phyloP scores from a whole-genome alignment of 2,797 vertebrate genomes.

The Threskiornis aethiopicus region DNA sequence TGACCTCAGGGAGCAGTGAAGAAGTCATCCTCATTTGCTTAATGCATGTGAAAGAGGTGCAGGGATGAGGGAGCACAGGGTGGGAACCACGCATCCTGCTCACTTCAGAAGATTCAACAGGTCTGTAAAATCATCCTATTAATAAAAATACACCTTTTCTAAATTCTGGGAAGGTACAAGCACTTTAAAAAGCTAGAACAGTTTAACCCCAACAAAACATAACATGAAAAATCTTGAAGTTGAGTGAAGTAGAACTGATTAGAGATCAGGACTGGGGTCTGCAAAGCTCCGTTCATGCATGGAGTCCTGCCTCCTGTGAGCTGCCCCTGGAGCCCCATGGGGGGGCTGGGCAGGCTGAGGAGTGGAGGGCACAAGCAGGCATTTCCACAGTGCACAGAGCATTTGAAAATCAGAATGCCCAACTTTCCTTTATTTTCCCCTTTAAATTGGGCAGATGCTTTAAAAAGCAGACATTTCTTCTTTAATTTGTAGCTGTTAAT shows the following conservation, averaged over 20 bases:
- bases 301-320: not conserved
- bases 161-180: not conserved
- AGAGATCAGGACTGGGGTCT: not conserved
- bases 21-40: not conserved
- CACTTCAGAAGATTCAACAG: not conserved
- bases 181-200: not conserved
- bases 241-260: not conserved
- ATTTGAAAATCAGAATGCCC: not conserved
- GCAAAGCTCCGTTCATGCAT: not conserved
- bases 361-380: not conserved
- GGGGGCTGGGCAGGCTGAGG: not conserved
- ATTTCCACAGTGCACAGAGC: not conserved
- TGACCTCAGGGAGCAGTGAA: not conserved
- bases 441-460: not conserved
- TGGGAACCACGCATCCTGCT: not conserved
- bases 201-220: not conserved
- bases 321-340: not conserved
- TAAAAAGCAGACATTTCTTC: slow-evolving; percentile 36
- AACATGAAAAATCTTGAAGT: not conserved
- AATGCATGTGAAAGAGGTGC: not conserved
- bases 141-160: not conserved
- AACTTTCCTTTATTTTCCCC: not conserved
- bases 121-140: not conserved
- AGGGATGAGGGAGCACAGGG: not conserved
- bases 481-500: slow-evolving; percentile 39